Base-by-base conservation (phyloP, 2,888 invertebrate species). In the Lochmaea crataegi region DNA sequence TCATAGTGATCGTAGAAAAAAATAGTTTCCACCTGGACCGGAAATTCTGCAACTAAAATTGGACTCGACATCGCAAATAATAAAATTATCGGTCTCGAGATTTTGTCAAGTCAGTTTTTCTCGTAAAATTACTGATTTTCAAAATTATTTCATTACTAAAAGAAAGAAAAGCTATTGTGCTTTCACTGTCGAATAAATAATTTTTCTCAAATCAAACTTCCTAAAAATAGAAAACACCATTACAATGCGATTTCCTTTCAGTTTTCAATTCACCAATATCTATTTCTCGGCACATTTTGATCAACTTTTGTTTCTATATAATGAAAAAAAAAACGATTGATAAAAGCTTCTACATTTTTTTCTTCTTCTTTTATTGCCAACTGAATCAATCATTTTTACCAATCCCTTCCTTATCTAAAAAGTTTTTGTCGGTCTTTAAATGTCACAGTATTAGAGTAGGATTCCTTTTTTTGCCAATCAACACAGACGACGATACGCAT, bases 331-430 rank as follows among this genome's bases (percentile, higher is more conserved):
- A 42, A 22, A 42, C 63, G 42, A n/a, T 41, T 3, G 26, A 64
- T 16, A 41, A 42, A 14, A 45, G 18, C 42, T 18, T 63, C 18
- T 12, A 61, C 14, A 48, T 48, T 48, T n/a, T 45, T 63, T 45
- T 45, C 6, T 11, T 68, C 18, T n/a, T 68, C 38, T 38, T 51
- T 63, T 61, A 68, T 63, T 38, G 38, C 32, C 5, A 26, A 16
- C 45, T 26, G 48, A 61, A 68, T 68, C 63, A 68, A 68, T 68
- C 68, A 68, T 68, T 63, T 68, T 45, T 16, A n/a, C 12, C 53
- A 10, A 26, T 41, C 51, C 61, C 14, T 63, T 51, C 18, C 51
- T 68, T 68, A 68, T 68, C 68, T 56, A 12, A 11, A 38, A 68
- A 63, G 26, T 63, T 68, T 68, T 68, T 68, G 61, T 61, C 16